Percentiles rank a stretch among this genome's conserved stretches.
phyloP scores from a whole-genome alignment of 2,888 invertebrate genomes.

The Stenotaenia linearis region DNA sequence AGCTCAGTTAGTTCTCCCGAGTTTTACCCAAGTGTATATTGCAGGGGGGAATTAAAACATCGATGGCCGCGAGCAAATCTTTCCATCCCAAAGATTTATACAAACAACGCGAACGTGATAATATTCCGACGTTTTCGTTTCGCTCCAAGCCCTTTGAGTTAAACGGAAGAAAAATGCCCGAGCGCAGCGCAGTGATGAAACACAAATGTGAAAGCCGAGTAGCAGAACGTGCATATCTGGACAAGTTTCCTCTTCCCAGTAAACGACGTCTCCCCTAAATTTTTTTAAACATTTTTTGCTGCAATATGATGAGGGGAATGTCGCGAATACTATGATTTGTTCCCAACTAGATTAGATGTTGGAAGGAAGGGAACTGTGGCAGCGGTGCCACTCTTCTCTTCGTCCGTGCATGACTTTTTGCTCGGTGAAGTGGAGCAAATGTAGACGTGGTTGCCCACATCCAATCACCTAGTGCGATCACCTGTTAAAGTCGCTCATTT shows the following conservation, averaged over 20 bases:
- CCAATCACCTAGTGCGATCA: slow-evolving; percentile 32
- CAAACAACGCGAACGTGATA: slow-evolving; percentile 11
- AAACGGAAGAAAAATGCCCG: neutral
- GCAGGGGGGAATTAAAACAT: neutral
- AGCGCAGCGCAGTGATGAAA: neutral
- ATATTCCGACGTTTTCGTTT: slow-evolving; percentile 1
- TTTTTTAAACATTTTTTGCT: neutral
- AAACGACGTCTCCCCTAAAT: neutral
- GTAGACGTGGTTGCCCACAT: slow-evolving; percentile 29
- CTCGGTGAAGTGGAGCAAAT: slow-evolving; percentile 24
- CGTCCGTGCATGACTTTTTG: slow-evolving; percentile 32
- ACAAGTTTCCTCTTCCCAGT: neutral
- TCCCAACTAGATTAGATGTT: slow-evolving; percentile 3
- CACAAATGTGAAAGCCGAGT: neutral
- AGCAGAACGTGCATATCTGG: neutral
- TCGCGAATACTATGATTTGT: slow-evolving; percentile 29
- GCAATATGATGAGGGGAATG: neutral
- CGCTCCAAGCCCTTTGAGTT: neutral
- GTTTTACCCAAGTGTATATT: neutral
- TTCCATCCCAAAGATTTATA: neutral
- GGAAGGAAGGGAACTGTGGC: neutral
- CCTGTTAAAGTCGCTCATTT: slow-evolving; percentile 32
- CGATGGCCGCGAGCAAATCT: slow-evolving; percentile 11
- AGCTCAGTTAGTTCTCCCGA: neutral
- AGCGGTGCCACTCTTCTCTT: slow-evolving; percentile 15